Base-by-base conservation (phyloP, 2,113 vertebrate genomes). In the Chloropsis cyanopogon region DNA sequence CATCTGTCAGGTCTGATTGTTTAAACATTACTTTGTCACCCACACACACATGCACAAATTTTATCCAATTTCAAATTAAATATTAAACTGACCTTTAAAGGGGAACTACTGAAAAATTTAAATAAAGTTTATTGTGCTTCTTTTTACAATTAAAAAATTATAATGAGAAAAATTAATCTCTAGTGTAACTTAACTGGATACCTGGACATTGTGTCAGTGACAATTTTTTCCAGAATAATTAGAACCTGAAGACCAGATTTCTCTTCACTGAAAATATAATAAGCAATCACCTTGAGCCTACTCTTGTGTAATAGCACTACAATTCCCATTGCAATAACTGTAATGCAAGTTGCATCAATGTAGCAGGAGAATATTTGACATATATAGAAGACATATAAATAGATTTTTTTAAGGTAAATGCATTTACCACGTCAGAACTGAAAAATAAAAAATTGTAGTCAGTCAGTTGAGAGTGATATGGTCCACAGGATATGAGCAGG, bases 271-370 rank as follows among this genome's bases (percentile, higher is more conserved):
- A 88, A 91, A 95, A 95, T 80, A 73, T 76, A 86, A 57, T 86
- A 91, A 89, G 53, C 80, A 95, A 93, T 94, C 94, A 96, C 66
- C 71, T 92, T 95, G 47, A 96, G 54, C 29, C 33, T 77, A 11
- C 56, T 91, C 46, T 91, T 5, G 6, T 82, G 61, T 80, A 93
- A 86, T 89, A 92, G 73, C 64, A 66, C 50, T 72, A 70, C 66
- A 95, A 95, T 94, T 95, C 87, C 78, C 85, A 70, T 23, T 90
- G 84, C 78, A 95, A 88, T 94, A 94, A 80, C 46, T 35, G 39
- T 84, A 93, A 28, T 52, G 31, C 26, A 94, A 80, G 78, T 54
- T 68, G 44, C 75, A 60, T 73, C 63, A 68, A 39, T 44, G 52
- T 39, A 94, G 23, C 35, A 77, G 52, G 73, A 92, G 42, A 86